Evolutionary conservation across 2,888 invertebrate genomes (phyloP).

Genomic region (Chloroclysta siterata): DNA sequence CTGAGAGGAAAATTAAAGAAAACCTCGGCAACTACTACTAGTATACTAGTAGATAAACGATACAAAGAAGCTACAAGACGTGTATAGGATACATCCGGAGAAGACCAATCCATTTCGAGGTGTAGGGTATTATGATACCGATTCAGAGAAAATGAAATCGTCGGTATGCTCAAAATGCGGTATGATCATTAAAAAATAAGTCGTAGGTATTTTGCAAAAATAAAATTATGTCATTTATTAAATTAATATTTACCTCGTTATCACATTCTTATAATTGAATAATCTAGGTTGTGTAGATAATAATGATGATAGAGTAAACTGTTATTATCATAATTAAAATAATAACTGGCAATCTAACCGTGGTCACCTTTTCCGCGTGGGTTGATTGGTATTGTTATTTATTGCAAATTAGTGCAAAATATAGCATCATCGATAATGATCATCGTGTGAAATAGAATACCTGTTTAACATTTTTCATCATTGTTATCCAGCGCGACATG

Average conservation of each 20-base stretch:
- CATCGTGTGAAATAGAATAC: constrained; percentile 19
- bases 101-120: neutral
- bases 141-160: neutral
- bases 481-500: constrained; percentile 37
- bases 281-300: constrained; percentile 23
- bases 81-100: neutral
- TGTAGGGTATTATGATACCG: neutral
- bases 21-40: constrained; percentile 20
- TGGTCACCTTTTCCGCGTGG: constrained; percentile 57
- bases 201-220: neutral
- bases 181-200: too few species aligned
- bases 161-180: too few species aligned
- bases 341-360: constrained; percentile 38
- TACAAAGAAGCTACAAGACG: neutral
- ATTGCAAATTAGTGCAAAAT: constrained; percentile 42
- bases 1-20: constrained; percentile 40
- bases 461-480: constrained; percentile 15
- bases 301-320: constrained; percentile 25
- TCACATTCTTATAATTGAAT: constrained; percentile 32
- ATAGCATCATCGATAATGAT: constrained; percentile 46
- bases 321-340: constrained; percentile 42
- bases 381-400: constrained; percentile 42
- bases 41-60: neutral
- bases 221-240: constrained; percentile 1
- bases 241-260: constrained; percentile 32